Base-by-base conservation (phyloP, 2,888 invertebrate genomes). In the Andrena flavipes region DNA sequence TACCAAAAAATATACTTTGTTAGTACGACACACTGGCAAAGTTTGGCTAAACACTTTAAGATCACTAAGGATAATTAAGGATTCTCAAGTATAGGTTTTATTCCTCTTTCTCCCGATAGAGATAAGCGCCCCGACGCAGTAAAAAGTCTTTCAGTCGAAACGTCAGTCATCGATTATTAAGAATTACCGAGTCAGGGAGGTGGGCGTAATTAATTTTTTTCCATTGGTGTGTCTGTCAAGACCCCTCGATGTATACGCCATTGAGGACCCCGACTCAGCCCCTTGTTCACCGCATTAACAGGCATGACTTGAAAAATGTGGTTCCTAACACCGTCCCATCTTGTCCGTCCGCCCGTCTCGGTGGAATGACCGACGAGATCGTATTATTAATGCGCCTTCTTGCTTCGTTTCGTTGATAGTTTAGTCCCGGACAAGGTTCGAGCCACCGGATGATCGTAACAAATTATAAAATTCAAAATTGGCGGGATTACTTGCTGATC, bases 301-400 rank as follows among this genome's bases (percentile, higher is more conserved):
- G 91, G 91, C 92, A 91, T 93, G 92, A 93, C 92, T 93, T 91
- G 92, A 93, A 92, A 93, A 93, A 93, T 93, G 92, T 90, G 91
- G 91, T 91, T 92, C 91, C 91, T 91, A 93, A 93, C 91, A 92
- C 92, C 91, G 88, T 89, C 85, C 80, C 89, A 83, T 88, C 85
- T 88, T 88, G 85, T 87, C 82, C 86, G 86, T 88, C 86, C 86
- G 83, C 84, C 80, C 88, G 78, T 77, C 83, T 74, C 86, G 87
- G 85, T 87, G 89, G 89, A 92, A 89, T 88, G 90, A 89, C 88
- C 91, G 88, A 87, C 83, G 89, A 88, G 89, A 90, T 91, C 90
- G 90, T 90, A 89, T 92, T 92, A 92, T 92, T 92, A 92, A 92
- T 92, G 91, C 91, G 88, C 90, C 91, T 91, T 87, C 90, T 90